Conservation (phyloP, 30 jellyfish, hydroid and myxozoan species). For the Hydra vulgaris region DNA sequence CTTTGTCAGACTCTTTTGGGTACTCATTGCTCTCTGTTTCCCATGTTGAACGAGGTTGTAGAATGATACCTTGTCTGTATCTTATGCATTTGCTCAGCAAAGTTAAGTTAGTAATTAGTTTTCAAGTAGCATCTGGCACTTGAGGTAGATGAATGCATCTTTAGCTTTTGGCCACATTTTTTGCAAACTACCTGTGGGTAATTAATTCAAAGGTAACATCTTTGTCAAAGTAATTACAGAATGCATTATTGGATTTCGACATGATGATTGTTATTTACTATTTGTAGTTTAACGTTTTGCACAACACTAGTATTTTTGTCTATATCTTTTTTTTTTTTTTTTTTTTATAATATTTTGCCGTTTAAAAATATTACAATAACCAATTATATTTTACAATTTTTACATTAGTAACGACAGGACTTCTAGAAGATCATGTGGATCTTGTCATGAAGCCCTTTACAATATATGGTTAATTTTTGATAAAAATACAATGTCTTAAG, state of each 20-base stretch:
- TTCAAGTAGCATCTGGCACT: not conserved
- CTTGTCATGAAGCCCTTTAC: too few species aligned
- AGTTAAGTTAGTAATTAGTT: not conserved
- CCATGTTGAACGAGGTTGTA: not conserved
- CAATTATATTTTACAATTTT: too few species aligned
- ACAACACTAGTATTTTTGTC: too few species aligned
- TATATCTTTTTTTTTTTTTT: too few species aligned
- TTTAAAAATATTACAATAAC: too few species aligned
- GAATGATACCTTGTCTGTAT: not conserved
- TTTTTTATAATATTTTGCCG: too few species aligned
- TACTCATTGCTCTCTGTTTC: not conserved
- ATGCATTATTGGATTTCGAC: not conserved
- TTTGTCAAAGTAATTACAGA: not conserved
- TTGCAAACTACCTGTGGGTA: not conserved
- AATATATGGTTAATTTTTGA: too few species aligned
- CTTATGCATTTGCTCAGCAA: not conserved
- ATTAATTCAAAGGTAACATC: not conserved
- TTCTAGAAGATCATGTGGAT: too few species aligned
- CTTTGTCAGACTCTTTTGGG: not conserved
- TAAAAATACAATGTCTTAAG: too few species aligned
- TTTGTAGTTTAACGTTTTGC: too few species aligned
- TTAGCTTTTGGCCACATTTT: not conserved
- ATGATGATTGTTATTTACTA: not conserved
- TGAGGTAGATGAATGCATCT: not conserved
- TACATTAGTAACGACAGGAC: too few species aligned